Conservation (phyloP, 2,797 vertebrate genomes). For the Hydrophis major region DNA sequence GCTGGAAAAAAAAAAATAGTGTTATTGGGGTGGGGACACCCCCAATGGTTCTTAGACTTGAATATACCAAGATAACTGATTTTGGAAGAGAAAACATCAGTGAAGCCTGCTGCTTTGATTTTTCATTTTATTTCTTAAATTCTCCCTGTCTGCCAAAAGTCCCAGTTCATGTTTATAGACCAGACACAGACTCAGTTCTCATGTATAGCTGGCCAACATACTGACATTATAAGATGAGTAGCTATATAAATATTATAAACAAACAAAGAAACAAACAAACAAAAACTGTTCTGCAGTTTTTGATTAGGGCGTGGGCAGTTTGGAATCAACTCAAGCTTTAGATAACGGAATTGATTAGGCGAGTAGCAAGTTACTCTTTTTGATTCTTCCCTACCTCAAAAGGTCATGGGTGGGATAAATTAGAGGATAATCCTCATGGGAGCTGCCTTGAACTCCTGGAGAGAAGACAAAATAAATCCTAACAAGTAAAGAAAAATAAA, state of each 20-base stretch:
- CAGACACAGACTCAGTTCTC: background rate
- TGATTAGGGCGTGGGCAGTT: background rate
- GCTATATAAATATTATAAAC: background rate
- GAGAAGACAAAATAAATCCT: background rate
- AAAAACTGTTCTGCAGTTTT: background rate
- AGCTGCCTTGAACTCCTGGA: background rate
- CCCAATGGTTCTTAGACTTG: conserved; percentile 4
- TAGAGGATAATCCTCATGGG: background rate
- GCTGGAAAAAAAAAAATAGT: conserved; percentile 33
- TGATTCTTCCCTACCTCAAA: background rate
- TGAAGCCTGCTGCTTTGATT: conserved; percentile 17
- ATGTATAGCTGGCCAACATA: background rate
- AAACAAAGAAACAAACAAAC: background rate
- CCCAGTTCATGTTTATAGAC: background rate
- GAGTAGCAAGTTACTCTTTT: background rate
- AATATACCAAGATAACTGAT: conserved; percentile 31
- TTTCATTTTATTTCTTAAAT: background rate
- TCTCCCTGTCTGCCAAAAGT: background rate
- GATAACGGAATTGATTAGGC: background rate
- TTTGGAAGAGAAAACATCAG: conserved; percentile 32
- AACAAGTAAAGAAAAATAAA: background rate
- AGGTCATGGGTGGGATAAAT: background rate
- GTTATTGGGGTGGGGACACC: background rate
- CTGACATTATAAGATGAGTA: background rate
- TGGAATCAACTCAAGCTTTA: background rate